A percentile compares a stretch with the other conserved stretches of the same genome.
phyloP scores from a whole-genome alignment of 2,113 vertebrate species.

The Anser brachyrhynchus region DNA sequence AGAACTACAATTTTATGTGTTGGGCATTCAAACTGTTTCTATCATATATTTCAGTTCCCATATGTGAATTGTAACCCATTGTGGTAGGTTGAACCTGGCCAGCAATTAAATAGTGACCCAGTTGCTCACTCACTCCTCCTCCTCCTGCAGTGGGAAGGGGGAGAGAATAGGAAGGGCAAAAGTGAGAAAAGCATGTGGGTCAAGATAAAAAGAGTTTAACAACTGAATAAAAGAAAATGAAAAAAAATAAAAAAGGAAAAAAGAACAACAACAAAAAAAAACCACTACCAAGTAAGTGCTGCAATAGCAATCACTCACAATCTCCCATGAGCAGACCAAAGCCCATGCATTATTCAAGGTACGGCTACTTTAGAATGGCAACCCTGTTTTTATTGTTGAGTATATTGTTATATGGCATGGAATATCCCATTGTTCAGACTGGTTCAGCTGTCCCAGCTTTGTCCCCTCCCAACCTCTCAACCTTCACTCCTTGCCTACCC shows the following conservation, averaged over 20 bases:
- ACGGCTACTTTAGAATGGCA: not conserved
- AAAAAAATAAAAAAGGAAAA: not conserved
- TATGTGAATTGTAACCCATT: not conserved
- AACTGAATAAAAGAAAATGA: not conserved
- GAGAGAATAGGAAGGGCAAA: not conserved
- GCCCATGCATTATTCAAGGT: not conserved
- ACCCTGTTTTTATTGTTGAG: not conserved
- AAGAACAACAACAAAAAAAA: not conserved
- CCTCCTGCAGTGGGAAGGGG: rapidly evolving
- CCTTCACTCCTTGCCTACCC: not conserved
- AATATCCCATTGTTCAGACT: not conserved
- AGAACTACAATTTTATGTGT: not conserved
- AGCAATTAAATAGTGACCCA: not conserved
- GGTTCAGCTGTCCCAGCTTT: not conserved
- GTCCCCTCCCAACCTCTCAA: not conserved
- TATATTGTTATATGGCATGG: too few species aligned
- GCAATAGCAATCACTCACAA: not conserved
- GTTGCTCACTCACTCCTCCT: not conserved
- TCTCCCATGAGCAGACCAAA: not conserved
- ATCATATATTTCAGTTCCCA: not conserved
- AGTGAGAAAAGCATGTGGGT: not conserved
- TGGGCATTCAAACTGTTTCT: not conserved
- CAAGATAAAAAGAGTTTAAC: not conserved
- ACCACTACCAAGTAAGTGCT: not conserved
- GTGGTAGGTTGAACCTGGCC: not conserved